Percentiles rank a stretch among this genome's conserved stretches.
These are phyloP conservation scores for Cataglyphis hispanica DNA, from an alignment of 1,140 invertebrate species.

Conservation along the genomic window DNA sequence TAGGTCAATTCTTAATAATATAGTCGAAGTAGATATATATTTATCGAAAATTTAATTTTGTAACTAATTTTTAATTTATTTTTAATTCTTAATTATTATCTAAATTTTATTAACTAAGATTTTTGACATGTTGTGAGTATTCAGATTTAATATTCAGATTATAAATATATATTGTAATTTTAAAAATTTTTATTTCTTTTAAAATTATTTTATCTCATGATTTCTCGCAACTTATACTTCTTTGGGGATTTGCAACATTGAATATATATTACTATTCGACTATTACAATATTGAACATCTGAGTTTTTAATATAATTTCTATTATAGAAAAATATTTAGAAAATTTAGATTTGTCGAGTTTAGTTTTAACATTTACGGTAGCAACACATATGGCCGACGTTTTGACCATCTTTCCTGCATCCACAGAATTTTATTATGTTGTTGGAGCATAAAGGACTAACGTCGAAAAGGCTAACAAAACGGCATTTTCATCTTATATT, in stretches of 20 bases:
- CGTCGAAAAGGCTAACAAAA: slow-evolving; percentile 1
- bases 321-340: background rate
- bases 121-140: background rate
- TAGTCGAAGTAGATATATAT: too few species aligned
- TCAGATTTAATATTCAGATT: background rate
- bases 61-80: background rate
- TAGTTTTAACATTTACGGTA: background rate
- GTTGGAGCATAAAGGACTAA: background rate
- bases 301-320: background rate
- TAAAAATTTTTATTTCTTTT: background rate
- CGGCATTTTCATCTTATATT: slow-evolving; percentile 3
- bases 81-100: background rate
- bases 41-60: too few species aligned
- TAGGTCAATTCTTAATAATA: too few species aligned
- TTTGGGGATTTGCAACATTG: background rate
- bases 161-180: background rate
- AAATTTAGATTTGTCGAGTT: background rate
- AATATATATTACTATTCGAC: too few species aligned
- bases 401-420: background rate
- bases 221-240: background rate
- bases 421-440: slow-evolving; percentile 5
- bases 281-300: background rate
- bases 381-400: background rate
- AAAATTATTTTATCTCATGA: background rate
- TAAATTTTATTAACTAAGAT: background rate